Base-by-base conservation (phyloP, 2,797 vertebrate genomes). In the Oophaga sylvatica region DNA sequence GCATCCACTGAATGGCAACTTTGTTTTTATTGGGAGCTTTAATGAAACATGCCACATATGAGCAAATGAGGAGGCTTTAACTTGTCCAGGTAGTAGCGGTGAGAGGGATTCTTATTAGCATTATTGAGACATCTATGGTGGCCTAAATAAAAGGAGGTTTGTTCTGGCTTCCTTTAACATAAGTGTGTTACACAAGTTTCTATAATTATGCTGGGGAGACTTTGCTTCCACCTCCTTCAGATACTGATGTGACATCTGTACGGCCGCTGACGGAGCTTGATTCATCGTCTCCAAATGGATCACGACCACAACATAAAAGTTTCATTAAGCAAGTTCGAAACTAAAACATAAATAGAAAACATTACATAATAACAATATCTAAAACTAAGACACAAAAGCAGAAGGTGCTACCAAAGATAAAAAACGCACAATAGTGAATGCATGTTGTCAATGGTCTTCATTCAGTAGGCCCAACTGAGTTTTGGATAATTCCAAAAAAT, bases 251-350 rank as follows among this genome's bases (percentile, higher is more conserved):
- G 2, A 83, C 35, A 48, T 88, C 60, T n/a, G 85, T 84, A 17
- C 68, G 76, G 5, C 3, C 22, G 26, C 86, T 83, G 5, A 53
- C 41, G 1, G 81, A 59, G 5, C 77, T 84, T 13, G 62, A 76
- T 22, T 88, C 62, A 26, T 83, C 87, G 0, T 20, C 62, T 31
- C 41, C 67, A 41, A 75, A 80, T 3, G 86, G 84, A 41, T 67
- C 83, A 22, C n/a, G 84, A 19, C 87, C 87, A 82, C 89, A 90
- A 35, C 87, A 88, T 71, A 90, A 29, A 16, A 83, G 84, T 67
- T 67, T 79, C 65, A 90, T 62, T 83, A 90, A 71, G 67, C 90
- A 91, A 81, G 80, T 84, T 56, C 90, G 85, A 85, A 91, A 91
- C 91, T 91, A 56, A 10, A 80, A 88, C 45, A 53, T 11, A 65